Evolutionary conservation across 2,113 vertebrate genomes (phyloP).

Genomic region (Cavia aperea): DNA sequence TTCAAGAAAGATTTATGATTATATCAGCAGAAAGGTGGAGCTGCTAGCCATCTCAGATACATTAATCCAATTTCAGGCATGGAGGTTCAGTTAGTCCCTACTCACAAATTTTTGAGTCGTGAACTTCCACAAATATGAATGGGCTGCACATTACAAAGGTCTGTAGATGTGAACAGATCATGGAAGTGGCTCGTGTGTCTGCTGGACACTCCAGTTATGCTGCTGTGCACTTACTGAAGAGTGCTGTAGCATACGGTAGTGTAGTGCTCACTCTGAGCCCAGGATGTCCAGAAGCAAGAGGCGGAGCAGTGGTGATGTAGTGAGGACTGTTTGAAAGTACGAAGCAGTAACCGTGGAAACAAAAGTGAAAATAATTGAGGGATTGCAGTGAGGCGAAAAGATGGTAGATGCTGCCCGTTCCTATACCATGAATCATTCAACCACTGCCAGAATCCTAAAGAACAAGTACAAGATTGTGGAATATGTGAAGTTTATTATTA

Average conservation of each 20-base stretch:
- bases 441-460: neutral
- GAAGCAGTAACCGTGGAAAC: neutral
- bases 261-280: neutral
- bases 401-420: neutral
- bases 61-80: neutral
- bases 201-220: neutral
- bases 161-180: neutral
- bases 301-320: neutral
- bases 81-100: neutral
- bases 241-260: neutral
- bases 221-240: neutral
- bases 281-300: neutral
- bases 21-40: neutral
- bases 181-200: neutral
- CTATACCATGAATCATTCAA: neutral
- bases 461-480: neutral
- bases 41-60: neutral
- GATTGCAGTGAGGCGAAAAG: neutral
- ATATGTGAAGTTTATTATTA: neutral
- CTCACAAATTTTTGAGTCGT: neutral
- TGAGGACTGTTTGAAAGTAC: neutral
- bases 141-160: neutral
- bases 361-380: neutral
- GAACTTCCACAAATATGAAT: neutral
- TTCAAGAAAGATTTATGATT: neutral